Base-by-base conservation (phyloP, 1,140 invertebrate genomes). In the Caenorhabditis latens region DNA sequence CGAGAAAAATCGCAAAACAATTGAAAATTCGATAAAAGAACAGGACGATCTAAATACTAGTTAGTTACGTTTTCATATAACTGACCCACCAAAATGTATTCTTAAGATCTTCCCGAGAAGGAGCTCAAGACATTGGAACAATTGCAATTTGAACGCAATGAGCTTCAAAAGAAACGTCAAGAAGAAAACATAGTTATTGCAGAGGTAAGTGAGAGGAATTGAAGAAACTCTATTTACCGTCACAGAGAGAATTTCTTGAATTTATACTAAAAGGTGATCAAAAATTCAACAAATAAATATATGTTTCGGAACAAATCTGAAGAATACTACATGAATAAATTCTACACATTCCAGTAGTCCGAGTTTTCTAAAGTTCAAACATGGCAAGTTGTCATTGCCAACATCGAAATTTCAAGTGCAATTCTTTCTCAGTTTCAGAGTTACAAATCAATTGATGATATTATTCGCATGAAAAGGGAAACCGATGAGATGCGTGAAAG, bases 71-170 rank as follows among this genome's bases (percentile, higher is more conserved):
- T 71, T 71, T 71, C n/a, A 9, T n/a, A 46, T 19, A 19, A 19
- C 0, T 14, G 32, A 32, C 32, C 2, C 32, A 32, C 32, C n/a
- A 58, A 58, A 58, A 58, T 58, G 3, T 19, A 19, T 19, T 58
- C 14, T 46, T 71, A 40, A 71, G 65, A 79, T 11, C 14, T 48
- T 5, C 14, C 9, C 13, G n/a, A 79, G 8, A 19, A 9, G 13
- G 71, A 79, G 21, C 71, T 79, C 46, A 50, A 79, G 24, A 46
- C n/a, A 21, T 79, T 79, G 46, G 46, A 79, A 9, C 4, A 50
- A 14, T 5, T 79, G 71, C 46, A 11, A 79, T 16, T 46, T 21
- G 71, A 79, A 24, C 71, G 71, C 13, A 46, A 79, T 24, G 71
- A 79, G 46, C n/a, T 79, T 7, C 71, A 79, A 14, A 50, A 21